A percentile compares a stretch with the other conserved stretches of the same genome.
These are phyloP conservation scores for Sepioteuthis lessoniana DNA, from an alignment of 2,888 invertebrate genomes.

Conservation along the genomic window DNA sequence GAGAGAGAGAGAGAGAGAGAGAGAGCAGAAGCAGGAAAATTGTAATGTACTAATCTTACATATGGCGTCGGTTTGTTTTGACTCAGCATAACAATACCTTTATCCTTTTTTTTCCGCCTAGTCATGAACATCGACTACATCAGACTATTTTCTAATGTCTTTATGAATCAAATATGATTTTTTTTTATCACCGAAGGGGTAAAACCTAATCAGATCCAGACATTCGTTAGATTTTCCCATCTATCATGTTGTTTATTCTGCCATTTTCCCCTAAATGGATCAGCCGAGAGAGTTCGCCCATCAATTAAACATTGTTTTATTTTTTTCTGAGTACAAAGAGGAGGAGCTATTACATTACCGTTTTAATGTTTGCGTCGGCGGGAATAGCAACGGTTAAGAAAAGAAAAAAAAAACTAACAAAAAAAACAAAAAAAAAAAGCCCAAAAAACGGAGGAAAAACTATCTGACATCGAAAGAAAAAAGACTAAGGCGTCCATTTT, in stretches of 20 bases:
- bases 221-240: neutral
- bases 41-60: too few relatives aligned
- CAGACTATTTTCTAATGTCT: too few relatives aligned
- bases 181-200: neutral
- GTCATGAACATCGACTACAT: too few relatives aligned
- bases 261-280: neutral
- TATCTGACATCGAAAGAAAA: neutral
- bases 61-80: too few relatives aligned
- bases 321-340: neutral
- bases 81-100: too few relatives aligned
- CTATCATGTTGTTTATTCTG: neutral
- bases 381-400: neutral
- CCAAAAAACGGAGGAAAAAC: neutral
- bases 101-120: too few relatives aligned
- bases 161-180: neutral
- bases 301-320: neutral
- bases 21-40: too few relatives aligned
- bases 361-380: constrained; percentile 4
- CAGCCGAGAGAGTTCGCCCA: neutral
- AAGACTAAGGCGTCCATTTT: neutral
- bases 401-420: neutral
- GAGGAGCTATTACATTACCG: neutral
- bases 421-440: too few relatives aligned
- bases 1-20: too few relatives aligned
- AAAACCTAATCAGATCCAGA: neutral